Conservation (phyloP, 2,888 invertebrate species). For the Andrena chrysosceles region DNA sequence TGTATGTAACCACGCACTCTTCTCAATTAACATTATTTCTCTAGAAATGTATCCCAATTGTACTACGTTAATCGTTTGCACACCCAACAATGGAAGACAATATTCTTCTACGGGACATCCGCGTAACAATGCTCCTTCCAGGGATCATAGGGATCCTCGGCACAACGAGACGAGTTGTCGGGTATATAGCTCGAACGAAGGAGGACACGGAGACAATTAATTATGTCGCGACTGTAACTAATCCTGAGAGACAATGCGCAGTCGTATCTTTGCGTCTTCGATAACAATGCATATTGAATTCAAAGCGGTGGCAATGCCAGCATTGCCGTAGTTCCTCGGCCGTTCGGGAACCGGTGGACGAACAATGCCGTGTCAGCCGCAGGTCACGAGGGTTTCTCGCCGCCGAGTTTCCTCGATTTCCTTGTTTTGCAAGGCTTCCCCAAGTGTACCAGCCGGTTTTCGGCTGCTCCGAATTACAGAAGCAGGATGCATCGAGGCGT, state of each 20-base stretch:
- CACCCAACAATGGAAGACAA: not conserved
- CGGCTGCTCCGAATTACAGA: conserved; percentile 52
- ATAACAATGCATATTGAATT: conserved; percentile 82
- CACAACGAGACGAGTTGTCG: conserved; percentile 11
- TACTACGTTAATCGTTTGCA: not conserved
- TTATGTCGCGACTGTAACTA: conserved; percentile 77
- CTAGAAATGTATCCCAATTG: not conserved
- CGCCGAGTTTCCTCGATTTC: conserved; percentile 70
- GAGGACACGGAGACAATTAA: conserved; percentile 71
- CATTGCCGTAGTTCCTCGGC: conserved; percentile 54
- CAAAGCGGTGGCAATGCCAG: conserved; percentile 51
- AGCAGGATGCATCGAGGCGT: conserved; percentile 48
- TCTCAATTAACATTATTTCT: no score
- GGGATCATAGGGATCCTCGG: not conserved
- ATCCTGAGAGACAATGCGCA: conserved; percentile 75
- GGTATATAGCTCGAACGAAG: conserved; percentile 4
- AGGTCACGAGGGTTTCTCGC: conserved; percentile 67
- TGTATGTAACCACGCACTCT: no score
- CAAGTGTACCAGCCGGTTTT: conserved; percentile 47
- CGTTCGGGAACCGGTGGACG: conserved; percentile 53
- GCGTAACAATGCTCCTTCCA: not conserved
- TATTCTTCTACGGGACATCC: not conserved
- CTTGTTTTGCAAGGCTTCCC: conserved; percentile 69
- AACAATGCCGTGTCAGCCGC: conserved; percentile 73
- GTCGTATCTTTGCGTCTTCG: conserved; percentile 76